Conservation (phyloP, 2,888 invertebrate species). For the Brachyptera risi region DNA sequence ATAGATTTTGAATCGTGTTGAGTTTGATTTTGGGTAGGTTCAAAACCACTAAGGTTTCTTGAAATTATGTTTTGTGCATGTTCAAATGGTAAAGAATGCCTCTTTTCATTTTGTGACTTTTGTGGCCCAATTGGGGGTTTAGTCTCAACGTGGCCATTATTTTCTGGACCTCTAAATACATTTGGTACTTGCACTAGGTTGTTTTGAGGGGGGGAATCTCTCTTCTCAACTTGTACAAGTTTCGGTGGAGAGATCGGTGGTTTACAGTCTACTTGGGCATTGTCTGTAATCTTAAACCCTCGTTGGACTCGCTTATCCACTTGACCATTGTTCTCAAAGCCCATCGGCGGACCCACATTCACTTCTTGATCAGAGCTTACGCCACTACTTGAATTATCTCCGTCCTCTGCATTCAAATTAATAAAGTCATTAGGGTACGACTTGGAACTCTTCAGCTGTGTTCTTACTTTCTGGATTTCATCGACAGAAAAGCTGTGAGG, state of each 20-base stretch:
- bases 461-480: constrained; percentile 82
- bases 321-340: constrained; percentile 26
- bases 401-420: constrained; percentile 56
- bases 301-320: neutral
- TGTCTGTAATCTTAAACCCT: neutral
- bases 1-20: constrained; percentile 1
- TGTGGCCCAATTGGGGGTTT: constrained; percentile 5
- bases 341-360: constrained; percentile 46
- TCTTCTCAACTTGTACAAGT: neutral
- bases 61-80: neutral
- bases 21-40: neutral
- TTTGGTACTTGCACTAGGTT: neutral
- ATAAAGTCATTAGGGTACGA: constrained; percentile 81
- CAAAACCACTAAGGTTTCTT: neutral
- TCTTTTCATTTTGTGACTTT: neutral
- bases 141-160: neutral
- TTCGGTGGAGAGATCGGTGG: constrained; percentile 7
- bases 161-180: neutral
- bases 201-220: neutral
- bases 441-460: constrained; percentile 78
- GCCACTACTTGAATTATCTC: constrained; percentile 84
- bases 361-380: constrained; percentile 83
- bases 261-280: too few species aligned
- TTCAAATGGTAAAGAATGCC: neutral
- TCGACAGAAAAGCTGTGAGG: constrained; percentile 85